Conservation (phyloP, 2,888 invertebrate species). For the Hypomecis atomaria region DNA sequence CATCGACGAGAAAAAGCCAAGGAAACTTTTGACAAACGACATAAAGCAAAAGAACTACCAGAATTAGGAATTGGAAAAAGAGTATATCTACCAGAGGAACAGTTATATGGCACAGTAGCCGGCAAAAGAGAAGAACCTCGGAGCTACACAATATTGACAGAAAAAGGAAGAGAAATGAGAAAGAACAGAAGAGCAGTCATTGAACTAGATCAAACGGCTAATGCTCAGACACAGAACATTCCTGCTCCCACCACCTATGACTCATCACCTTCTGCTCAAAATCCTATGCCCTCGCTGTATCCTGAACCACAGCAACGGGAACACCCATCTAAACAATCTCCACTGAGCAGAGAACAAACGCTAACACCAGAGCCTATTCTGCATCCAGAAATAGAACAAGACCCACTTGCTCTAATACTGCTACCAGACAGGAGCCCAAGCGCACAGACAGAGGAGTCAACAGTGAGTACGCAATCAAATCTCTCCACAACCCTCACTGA, state of each 20-base stretch:
- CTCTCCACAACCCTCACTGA: no score
- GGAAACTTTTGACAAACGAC: not conserved
- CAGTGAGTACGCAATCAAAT: no score
- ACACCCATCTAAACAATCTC: no score
- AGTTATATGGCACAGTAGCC: no score
- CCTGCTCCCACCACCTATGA: no score
- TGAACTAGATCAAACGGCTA: slow-evolving; percentile 3
- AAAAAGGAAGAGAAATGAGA: slow-evolving; percentile 2
- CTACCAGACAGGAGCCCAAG: no score
- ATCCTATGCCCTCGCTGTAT: not conserved
- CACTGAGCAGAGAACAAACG: not conserved
- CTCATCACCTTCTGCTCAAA: not conserved
- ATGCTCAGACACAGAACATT: slow-evolving; percentile 2
- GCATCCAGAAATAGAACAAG: not conserved
- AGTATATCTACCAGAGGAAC: no score
- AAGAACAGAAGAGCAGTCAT: slow-evolving; percentile 7
- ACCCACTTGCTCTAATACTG: not conserved
- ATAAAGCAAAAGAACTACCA: not conserved
- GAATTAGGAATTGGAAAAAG: no score
- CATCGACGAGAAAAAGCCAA: not conserved
- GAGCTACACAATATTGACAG: no score
- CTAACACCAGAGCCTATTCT: not conserved
- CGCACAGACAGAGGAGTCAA: no score
- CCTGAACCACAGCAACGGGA: not conserved
- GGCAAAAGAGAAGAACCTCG: no score